These are phyloP conservation scores for Nasonovia ribisnigri DNA, from an alignment of 2,888 invertebrate genomes.

Conservation along the genomic window DNA sequence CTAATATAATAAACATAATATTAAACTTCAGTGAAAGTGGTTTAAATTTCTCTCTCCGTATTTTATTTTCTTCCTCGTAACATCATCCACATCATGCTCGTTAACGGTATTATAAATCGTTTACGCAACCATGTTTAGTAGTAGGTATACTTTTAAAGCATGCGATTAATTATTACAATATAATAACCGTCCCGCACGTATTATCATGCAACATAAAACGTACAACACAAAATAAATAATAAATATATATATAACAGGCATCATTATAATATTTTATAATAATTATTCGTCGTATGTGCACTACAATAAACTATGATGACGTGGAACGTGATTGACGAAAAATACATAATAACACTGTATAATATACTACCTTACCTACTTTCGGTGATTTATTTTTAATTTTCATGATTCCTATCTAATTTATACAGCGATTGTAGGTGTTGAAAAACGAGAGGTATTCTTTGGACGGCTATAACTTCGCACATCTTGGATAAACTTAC, in stretches of 20 bases:
- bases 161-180: not conserved
- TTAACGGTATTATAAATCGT: not conserved
- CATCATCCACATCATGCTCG: not conserved
- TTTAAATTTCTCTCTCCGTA: slow-evolving; percentile 47
- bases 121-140: not conserved
- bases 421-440: not conserved
- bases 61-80: slow-evolving; percentile 7
- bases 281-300: not conserved
- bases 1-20: slow-evolving; percentile 10
- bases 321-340: not conserved
- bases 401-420: not conserved
- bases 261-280: not conserved
- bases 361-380: not conserved
- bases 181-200: not conserved
- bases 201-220: not conserved
- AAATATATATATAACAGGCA: not conserved
- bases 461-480: not conserved
- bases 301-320: not conserved
- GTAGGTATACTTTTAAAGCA: not conserved
- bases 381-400: not conserved
- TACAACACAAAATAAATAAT: not conserved
- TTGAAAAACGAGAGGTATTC: not conserved
- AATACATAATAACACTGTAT: not conserved
- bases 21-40: slow-evolving; percentile 33
- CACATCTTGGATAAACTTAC: not conserved